phyloP scores from a whole-genome alignment of 2,888 invertebrate genomes.

The Drosophila nr. perissopoda region DNA sequence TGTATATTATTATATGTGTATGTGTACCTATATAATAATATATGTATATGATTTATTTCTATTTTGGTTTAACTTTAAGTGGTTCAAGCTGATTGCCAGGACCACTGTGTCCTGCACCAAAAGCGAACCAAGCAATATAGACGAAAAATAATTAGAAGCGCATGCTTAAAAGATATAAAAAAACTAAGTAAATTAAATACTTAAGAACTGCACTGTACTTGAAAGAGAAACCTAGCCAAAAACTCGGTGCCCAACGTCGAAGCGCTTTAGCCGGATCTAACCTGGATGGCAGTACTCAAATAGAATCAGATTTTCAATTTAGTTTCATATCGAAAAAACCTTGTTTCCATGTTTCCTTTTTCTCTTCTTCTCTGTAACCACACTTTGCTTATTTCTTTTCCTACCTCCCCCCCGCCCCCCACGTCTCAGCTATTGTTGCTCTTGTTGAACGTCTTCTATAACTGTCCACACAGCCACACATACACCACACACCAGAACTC shows the following conservation, averaged over 20 bases:
- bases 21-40: slow-evolving; percentile 25
- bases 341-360: slow-evolving; percentile 64
- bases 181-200: too few species aligned
- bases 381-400: slow-evolving; percentile 27
- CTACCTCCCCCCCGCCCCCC: not conserved
- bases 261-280: slow-evolving; percentile 46
- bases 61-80: slow-evolving; percentile 34
- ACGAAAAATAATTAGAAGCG: slow-evolving; percentile 11
- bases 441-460: slow-evolving; percentile 52
- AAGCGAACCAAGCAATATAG: not conserved
- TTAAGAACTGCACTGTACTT: slow-evolving; percentile 6
- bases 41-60: not conserved
- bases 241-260: slow-evolving; percentile 28
- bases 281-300: not conserved
- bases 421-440: slow-evolving; percentile 41
- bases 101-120: not conserved
- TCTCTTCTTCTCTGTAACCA: slow-evolving; percentile 1
- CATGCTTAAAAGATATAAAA: not conserved
- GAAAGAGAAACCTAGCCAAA: not conserved
- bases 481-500: not conserved
- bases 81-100: slow-evolving; percentile 31
- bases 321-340: slow-evolving; percentile 75
- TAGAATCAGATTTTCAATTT: slow-evolving; percentile 51
- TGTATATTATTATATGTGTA: slow-evolving; percentile 37
- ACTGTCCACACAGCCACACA: slow-evolving; percentile 18